Base-by-base conservation (phyloP, 1,140 invertebrate genomes). In the Diplogasteroides magnus region DNA sequence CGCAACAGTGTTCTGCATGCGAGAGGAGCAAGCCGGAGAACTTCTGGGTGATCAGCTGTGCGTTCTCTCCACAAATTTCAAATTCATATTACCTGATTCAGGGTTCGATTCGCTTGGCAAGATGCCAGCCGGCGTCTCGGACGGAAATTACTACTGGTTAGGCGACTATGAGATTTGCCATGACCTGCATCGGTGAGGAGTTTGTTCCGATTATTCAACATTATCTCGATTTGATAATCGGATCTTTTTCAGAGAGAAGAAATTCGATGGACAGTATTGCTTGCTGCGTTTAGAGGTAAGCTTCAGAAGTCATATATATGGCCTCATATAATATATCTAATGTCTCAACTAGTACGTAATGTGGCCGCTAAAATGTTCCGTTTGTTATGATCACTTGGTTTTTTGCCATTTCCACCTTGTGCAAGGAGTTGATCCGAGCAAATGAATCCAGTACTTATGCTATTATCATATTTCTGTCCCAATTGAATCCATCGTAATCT, bases 131-230 rank as follows among this genome's bases (percentile, higher is more conserved):
- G 79, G 79, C 26, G 80, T 81, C 28, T 76, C 76, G 28, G 80
- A 81, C 65, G 79, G 79, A 23, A 81, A 81, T 67, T 81, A 83
- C 69, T 82, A 81, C 64, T 81, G 79, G 79, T 66, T 83, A 25
- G 79, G 81, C 29, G 79, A 81, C 55, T 81, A 80, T 67, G 79
- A 81, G 55, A 74, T 81, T 57, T 81, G 79, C 61, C 68, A 77
- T 55, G 63, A 37, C 2, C 62, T 79, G 14, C 61, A 69, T 74
- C 26, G 2, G 78, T 78, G 19, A 71, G 59, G n/a, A n/a, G n/a
- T n/a, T n/a, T n/a, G n/a, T n/a, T n/a, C n/a, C n/a, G n/a, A n/a
- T 61, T 13, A 25, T 61, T 25, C 27, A 6, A 64, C 29, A 29
- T 23, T 68, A 25, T 11, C 32, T 72, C 63, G 19, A 31, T 29